A percentile compares a stretch with the other conserved stretches of the same genome.
Conservation (phyloP, 2,888 invertebrate genomes). For the Cabera pusaria region DNA sequence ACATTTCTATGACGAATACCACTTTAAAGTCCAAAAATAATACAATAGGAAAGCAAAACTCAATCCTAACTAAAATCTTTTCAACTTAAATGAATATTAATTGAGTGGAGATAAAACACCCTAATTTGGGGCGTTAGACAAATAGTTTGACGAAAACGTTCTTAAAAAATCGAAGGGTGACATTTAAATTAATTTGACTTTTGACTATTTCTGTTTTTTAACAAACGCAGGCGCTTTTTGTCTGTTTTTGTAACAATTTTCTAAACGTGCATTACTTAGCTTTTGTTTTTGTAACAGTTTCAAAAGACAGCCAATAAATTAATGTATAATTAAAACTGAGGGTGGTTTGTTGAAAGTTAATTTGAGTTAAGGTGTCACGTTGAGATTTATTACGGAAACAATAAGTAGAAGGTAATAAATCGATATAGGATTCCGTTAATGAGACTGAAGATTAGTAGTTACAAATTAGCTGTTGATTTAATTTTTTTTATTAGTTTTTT, state of each 20-base stretch:
- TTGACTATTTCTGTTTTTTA: no score
- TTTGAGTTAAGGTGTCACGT: slow-evolving; percentile 54
- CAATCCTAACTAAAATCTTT: slow-evolving; percentile 66
- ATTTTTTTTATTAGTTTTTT: no score
- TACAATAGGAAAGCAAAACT: slow-evolving; percentile 31
- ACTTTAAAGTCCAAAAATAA: slow-evolving; percentile 62
- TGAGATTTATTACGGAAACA: slow-evolving; percentile 59
- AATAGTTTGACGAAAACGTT: slow-evolving; percentile 60
- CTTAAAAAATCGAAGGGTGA: slow-evolving; percentile 57
- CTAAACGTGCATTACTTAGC: no score
- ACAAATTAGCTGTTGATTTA: no score
- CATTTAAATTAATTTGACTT: slow-evolving; percentile 62
- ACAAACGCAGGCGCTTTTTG: no score
- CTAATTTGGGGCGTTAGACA: slow-evolving; percentile 44
- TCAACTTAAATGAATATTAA: slow-evolving; percentile 55
- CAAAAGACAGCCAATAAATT: slow-evolving; percentile 70
- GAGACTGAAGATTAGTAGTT: slow-evolving; percentile 21
- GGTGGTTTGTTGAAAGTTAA: slow-evolving; percentile 76
- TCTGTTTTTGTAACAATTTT: no score
- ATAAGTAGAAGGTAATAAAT: slow-evolving; percentile 27
- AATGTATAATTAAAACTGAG: slow-evolving; percentile 67
- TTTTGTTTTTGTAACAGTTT: no score
- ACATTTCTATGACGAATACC: slow-evolving; percentile 59
- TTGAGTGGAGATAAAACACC: slow-evolving; percentile 47
- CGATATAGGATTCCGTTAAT: slow-evolving; percentile 27